Evolutionary conservation across 2,113 vertebrate genomes (phyloP).

Genomic region (Grallaria varia): DNA sequence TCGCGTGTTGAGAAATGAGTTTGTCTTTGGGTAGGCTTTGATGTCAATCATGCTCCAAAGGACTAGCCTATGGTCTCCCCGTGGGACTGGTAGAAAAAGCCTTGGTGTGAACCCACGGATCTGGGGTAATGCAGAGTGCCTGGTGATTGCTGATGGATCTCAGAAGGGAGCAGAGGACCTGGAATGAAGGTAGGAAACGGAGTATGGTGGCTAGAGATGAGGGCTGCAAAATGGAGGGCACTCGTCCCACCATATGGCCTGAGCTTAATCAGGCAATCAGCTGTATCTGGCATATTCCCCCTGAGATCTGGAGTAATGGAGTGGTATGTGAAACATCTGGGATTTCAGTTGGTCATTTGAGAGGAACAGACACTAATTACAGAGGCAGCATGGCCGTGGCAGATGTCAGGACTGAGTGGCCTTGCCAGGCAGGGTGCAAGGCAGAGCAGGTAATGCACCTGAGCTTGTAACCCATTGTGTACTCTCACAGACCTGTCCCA

Average conservation of each 20-base stretch:
- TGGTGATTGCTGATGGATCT: neutral
- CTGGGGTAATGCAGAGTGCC: neutral
- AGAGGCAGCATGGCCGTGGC: accelerated
- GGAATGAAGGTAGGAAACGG: neutral
- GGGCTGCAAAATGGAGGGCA: neutral
- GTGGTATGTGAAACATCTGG: neutral
- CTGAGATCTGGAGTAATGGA: neutral
- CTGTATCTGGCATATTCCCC: neutral
- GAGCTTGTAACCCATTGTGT: neutral
- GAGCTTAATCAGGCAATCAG: neutral
- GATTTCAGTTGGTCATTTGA: neutral
- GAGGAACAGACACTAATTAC: neutral
- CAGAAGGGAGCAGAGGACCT: neutral
- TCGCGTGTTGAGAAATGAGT: neutral
- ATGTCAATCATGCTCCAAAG: neutral
- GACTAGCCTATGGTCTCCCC: neutral
- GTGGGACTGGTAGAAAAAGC: neutral
- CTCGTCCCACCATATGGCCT: neutral
- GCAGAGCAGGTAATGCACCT: neutral
- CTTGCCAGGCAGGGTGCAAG: neutral
- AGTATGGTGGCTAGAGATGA: neutral
- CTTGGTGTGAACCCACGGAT: neutral
- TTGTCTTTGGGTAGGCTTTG: neutral
- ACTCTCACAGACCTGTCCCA: neutral
- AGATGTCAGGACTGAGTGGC: neutral